Percentiles rank a stretch among this genome's conserved stretches.
Conservation (phyloP, 2,888 invertebrate genomes). For the Clunio marinus region DNA sequence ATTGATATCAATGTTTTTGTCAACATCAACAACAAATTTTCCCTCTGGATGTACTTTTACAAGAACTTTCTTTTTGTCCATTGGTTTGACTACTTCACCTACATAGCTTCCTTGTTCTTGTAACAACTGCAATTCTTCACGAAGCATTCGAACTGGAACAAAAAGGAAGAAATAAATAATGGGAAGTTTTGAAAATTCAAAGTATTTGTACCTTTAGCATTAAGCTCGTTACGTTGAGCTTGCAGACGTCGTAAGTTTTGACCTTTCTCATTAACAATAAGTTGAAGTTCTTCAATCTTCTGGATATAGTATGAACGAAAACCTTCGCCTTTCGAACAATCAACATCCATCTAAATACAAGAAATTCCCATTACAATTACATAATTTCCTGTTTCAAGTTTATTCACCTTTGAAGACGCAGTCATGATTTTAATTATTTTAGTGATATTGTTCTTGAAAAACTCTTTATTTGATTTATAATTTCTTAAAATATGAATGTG, state of each 20-base stretch:
- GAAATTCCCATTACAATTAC: background rate
- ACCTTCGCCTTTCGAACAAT: slow-evolving; percentile 73
- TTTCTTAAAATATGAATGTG: too few species aligned
- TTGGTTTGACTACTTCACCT: slow-evolving; percentile 98
- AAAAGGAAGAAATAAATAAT: slow-evolving; percentile 40
- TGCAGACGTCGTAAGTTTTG: slow-evolving; percentile 95
- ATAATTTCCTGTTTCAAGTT: too few species aligned
- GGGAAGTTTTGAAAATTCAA: background rate
- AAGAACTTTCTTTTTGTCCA: slow-evolving; percentile 99
- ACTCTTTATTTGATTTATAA: too few species aligned
- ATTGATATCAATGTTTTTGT: slow-evolving; percentile 98
- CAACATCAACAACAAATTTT: slow-evolving; percentile 98
- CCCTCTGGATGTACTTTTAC: slow-evolving; percentile 99
- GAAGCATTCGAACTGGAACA: slow-evolving; percentile 81
- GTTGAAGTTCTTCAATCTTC: slow-evolving; percentile 94
- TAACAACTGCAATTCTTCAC: slow-evolving; percentile 93
- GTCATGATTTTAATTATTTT: too few species aligned
- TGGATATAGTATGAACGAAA: slow-evolving; percentile 95
- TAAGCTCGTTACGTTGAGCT: slow-evolving; percentile 97
- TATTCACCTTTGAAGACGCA: too few species aligned
- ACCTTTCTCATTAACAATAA: slow-evolving; percentile 94
- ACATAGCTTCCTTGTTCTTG: slow-evolving; percentile 99
- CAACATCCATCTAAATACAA: slow-evolving; percentile 65
- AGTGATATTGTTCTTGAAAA: too few species aligned
- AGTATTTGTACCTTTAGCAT: slow-evolving; percentile 77